Base-by-base conservation (phyloP, 2,113 vertebrate species). In the Anthoscopus minutus region DNA sequence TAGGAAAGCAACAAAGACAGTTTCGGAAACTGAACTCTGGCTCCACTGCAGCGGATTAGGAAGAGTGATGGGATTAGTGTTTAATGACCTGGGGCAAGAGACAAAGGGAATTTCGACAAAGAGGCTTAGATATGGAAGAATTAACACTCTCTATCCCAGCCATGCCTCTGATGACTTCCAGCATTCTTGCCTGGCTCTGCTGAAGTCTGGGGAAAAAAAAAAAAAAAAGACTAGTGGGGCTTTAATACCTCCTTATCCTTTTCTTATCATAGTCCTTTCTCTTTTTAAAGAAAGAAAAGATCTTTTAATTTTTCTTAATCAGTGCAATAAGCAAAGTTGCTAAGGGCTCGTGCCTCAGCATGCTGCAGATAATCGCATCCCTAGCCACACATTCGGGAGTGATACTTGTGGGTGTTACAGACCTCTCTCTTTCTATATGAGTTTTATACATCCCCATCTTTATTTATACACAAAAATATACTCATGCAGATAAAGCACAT, bases 1-100 rank as follows among this genome's bases (percentile, higher is more conserved):
- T 98, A 98, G 97, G 96, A 96, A 96, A 95, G 96, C 97, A 98
- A 98, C 98, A 98, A 98, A 98, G 98, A 97, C 98, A 97, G 98
- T 98, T 98, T 98, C 98, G 96, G 98, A 98, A 98, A 98, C 97
- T 97, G 95, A 98, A 98, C 98, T 98, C 98, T 98, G 96, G 98
- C 98, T 98, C 97, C 94, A 98, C 98, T 98, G 98, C 98, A 96
- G 98, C 98, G 99, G 99, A 99, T 99, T 99, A 99, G 98, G 98
- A 98, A 98, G 98, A 98, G 98, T 99, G 99, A 99, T 99, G 99
- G 98, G 99, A 99, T 99, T 99, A 99, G 99, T 99, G 99, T 99
- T 99, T 99, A 99, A 99, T 99, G 99, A 99, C 99, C 99, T 99
- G 99, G 99, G 99, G 99, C 98, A 97, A 98, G 98, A 98, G 98